A percentile compares a stretch with the other conserved stretches of the same genome.
These are phyloP conservation scores for Gari tellinella DNA, from an alignment of 2,888 invertebrate genomes.

Conservation along the genomic window DNA sequence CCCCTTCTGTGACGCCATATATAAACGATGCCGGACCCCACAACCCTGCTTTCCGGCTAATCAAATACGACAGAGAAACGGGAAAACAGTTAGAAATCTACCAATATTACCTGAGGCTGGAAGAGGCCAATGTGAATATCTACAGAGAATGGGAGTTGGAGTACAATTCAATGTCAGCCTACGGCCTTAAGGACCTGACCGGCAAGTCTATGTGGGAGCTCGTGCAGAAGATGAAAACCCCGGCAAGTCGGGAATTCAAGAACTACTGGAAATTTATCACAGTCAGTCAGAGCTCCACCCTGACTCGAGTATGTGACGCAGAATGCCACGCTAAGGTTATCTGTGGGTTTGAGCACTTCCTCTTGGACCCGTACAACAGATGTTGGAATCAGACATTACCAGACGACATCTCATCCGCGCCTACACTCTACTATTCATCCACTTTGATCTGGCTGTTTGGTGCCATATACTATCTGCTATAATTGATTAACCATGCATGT, in stretches of 20 bases:
- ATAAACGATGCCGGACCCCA: not conserved
- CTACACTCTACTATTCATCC: too few relatives aligned
- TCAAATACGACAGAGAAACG: not conserved
- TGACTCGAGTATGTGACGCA: not conserved
- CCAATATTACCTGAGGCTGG: not conserved
- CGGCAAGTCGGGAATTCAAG: not conserved
- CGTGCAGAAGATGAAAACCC: not conserved
- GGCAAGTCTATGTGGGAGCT: not conserved
- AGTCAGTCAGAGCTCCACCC: not conserved
- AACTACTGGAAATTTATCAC: not conserved
- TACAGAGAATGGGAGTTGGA: not conserved
- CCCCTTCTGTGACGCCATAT: not conserved
- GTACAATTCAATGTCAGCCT: not conserved
- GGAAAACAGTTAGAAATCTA: not conserved
- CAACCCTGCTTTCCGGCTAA: not conserved
- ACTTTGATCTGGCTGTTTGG: too few relatives aligned
- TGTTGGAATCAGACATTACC: too few relatives aligned
- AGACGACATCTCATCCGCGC: too few relatives aligned
- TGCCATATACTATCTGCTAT: too few relatives aligned
- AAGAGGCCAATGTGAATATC: not conserved
- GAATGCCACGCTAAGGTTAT: not conserved
- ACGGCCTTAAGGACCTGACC: not conserved
- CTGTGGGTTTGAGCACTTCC: not conserved
- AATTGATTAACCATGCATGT: too few relatives aligned
- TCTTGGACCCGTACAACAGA: too few relatives aligned